Evolutionary conservation across 92 coral and sea anemone species (phyloP), one percentile per base, ranked within the genome.

Genomic region (Epizoanthus ramosus): DNA sequence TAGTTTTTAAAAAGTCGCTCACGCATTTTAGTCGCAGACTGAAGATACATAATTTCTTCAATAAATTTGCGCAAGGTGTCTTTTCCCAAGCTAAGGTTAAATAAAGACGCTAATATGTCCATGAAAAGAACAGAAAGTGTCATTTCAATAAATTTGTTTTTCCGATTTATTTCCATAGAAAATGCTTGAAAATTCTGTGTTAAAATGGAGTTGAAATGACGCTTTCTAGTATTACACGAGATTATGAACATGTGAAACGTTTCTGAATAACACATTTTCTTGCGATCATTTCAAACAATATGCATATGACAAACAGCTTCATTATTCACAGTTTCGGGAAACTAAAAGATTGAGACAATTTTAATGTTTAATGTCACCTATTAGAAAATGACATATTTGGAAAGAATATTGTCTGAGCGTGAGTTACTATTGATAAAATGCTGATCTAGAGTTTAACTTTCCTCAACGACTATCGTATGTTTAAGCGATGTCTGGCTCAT

Each of bases 321-420:
- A 60, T 61, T 66, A 60, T 61, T 61, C 58, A 77, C 63, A 61
- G 35, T 39, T 39, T 19, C 63, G 28, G 52, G 63, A 77, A 61
- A 75, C 67, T 50, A 41, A 77, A n/a, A 59, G 64, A 39, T 22
- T 60, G 66, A 21, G 41, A 19, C 21, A 77, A 60, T 77, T 22
- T 77, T 60, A 77, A 77, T 77, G 63, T 61, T 77, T 60, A 77
- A 77, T 61, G 71, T 39, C 15, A 21, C 57, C 70, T 61, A 77
- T 77, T 77, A 77, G 63, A 77, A 77, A 61, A 61, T 61, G 41
- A 69, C 57, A 39, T 77, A 43, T 77, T 77, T 41, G 61, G 24
- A 77, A 59, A 41, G 58, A 61, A 76, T 57, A 57, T 57, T n/a
- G 21, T 58, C 43, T 50, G 18, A 77, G 21, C 31, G 68, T 10